phyloP scores from a whole-genome alignment of 1,140 invertebrate genomes.

The Brachionus sp. region DNA sequence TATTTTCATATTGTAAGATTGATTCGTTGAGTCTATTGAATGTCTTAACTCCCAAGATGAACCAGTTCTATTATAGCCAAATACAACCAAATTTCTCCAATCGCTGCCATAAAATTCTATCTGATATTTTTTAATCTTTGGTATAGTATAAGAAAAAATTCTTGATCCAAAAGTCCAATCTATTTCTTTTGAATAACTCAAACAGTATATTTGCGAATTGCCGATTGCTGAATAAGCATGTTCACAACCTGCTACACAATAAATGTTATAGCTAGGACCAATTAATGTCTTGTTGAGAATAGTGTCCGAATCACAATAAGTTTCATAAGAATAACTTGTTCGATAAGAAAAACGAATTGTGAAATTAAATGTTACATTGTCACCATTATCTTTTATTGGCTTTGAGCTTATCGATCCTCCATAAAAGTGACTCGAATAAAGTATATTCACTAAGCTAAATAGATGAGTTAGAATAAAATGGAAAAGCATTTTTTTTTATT shows the following conservation, averaged over 20 bases:
- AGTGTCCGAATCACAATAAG: conserved; percentile 2
- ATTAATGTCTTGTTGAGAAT: background rate
- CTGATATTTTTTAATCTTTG: background rate
- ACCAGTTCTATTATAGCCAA: conserved; percentile 6
- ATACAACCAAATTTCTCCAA: conserved; percentile 31
- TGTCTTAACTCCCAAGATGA: conserved; percentile 34
- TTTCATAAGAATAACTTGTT: background rate
- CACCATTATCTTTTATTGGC: conserved; percentile 12
- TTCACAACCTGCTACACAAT: background rate
- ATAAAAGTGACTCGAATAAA: conserved; percentile 16
- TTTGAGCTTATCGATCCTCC: conserved; percentile 22
- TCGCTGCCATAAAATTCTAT: conserved; percentile 1
- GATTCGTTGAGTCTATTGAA: background rate
- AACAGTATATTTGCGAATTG: background rate
- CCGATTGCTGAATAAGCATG: background rate
- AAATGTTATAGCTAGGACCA: conserved; percentile 5
- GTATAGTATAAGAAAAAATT: background rate
- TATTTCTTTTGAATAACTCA: background rate
- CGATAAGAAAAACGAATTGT: conserved; percentile 24
- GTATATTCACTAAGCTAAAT: background rate
- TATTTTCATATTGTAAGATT: background rate
- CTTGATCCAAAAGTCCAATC: conserved; percentile 32
- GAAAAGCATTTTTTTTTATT: background rate
- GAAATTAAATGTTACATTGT: background rate
- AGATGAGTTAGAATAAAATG: background rate